phyloP scores from a whole-genome alignment of 2,888 invertebrate species.

The Eudemis profundana region DNA sequence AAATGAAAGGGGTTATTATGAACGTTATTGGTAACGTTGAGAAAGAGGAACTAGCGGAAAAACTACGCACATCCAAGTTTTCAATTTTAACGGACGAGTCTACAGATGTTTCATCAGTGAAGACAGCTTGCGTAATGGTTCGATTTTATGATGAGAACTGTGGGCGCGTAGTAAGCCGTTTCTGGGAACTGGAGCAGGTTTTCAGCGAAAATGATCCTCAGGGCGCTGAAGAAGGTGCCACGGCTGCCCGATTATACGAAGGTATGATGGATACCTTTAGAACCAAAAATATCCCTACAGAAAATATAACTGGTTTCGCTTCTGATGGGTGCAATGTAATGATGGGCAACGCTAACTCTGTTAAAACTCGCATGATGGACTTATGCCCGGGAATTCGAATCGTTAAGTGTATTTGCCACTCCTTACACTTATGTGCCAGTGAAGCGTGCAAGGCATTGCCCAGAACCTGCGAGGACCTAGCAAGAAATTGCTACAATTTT shows the following conservation, averaged over 20 bases:
- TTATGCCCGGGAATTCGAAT: conserved; percentile 34
- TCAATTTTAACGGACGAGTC: conserved; percentile 46
- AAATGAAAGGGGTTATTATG: conserved; percentile 1
- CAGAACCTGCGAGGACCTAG: conserved; percentile 37
- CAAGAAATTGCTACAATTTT: conserved; percentile 28
- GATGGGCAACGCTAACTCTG: conserved; percentile 29
- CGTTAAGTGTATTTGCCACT: conserved; percentile 37
- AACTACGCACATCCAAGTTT: conserved; percentile 43
- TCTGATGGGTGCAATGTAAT: neutral
- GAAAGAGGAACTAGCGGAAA: conserved; percentile 3
- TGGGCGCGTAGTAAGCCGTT: conserved; percentile 32
- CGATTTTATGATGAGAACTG: conserved; percentile 33
- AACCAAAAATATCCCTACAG: conserved; percentile 23
- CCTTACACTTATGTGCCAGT: conserved; percentile 24
- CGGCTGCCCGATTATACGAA: conserved; percentile 20
- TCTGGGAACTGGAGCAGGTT: conserved; percentile 32
- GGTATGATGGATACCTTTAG: conserved; percentile 10
- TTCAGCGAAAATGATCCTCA: conserved; percentile 6
- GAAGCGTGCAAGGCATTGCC: conserved; percentile 31
- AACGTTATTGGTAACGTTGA: conserved; percentile 10
- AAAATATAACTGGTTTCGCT: conserved; percentile 33
- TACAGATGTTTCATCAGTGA: conserved; percentile 35
- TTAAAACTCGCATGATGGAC: conserved; percentile 32
- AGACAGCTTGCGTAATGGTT: conserved; percentile 35
- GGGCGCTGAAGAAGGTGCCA: conserved; percentile 15